Percentiles rank a stretch among this genome's conserved stretches.
Conservation (phyloP, 2,888 invertebrate genomes). For the Saturnia pavonia region DNA sequence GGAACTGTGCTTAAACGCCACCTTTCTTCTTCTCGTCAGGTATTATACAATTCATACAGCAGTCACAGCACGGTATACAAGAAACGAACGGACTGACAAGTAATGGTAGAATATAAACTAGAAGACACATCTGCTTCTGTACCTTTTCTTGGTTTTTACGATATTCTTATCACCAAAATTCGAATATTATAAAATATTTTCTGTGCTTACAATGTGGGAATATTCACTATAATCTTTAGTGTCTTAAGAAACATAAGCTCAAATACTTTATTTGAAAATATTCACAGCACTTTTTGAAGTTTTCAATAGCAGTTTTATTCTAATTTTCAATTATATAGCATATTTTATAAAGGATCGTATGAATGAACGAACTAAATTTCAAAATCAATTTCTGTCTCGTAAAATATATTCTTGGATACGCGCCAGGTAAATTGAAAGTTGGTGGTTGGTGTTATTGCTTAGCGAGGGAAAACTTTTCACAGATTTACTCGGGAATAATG, state of each 20-base stretch:
- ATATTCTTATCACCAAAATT: not conserved
- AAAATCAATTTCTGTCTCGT: not conserved
- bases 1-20: not conserved
- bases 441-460: not conserved
- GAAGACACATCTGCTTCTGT: slow-evolving; percentile 38
- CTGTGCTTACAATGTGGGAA: not conserved
- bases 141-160: not conserved
- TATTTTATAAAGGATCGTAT: not conserved
- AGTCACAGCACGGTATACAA: slow-evolving; percentile 49
- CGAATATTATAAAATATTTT: not conserved
- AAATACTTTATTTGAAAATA: not conserved
- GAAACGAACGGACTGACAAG: slow-evolving; percentile 51
- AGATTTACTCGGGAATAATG: not conserved
- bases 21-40: slow-evolving; percentile 35
- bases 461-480: not conserved
- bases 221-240: not conserved
- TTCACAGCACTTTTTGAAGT: not conserved
- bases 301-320: not conserved
- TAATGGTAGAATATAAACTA: slow-evolving; percentile 44
- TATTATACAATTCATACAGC: slow-evolving; percentile 46
- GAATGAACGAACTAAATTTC: not conserved
- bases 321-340: not conserved
- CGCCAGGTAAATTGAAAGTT: not conserved
- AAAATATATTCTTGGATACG: slow-evolving; percentile 1
- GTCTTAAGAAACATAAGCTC: not conserved